phyloP scores from a whole-genome alignment of 2,797 vertebrate species.

The Megaceryle alcyon region DNA sequence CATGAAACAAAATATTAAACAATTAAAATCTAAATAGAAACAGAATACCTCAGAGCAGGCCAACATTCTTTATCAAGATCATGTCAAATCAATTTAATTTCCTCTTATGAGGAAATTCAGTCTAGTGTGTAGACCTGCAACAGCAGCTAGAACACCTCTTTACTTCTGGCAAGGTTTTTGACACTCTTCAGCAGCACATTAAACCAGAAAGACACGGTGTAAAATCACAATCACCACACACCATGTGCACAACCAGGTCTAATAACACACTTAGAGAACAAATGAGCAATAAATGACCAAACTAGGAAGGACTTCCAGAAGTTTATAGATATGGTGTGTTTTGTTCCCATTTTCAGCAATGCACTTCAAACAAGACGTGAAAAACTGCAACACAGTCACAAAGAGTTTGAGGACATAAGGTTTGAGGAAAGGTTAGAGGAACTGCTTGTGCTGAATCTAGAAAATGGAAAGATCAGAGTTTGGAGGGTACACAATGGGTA shows the following conservation, averaged over 20 bases:
- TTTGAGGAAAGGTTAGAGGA: background rate
- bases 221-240: background rate
- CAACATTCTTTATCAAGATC: background rate
- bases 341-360: background rate
- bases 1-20: background rate
- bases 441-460: background rate
- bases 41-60: background rate
- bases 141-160: background rate
- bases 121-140: background rate
- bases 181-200: background rate
- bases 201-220: background rate
- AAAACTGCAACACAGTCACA: background rate
- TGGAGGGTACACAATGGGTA: background rate
- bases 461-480: background rate
- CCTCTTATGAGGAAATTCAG: background rate
- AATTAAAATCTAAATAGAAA: background rate
- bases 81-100: background rate
- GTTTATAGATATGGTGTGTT: background rate
- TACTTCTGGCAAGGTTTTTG: background rate
- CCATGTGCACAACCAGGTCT: background rate
- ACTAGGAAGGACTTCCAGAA: background rate
- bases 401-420: background rate
- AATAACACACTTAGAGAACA: background rate
- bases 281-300: background rate
- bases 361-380: background rate